Conservation (phyloP, 2,888 invertebrate genomes). For the Ectropis crepuscularia region DNA sequence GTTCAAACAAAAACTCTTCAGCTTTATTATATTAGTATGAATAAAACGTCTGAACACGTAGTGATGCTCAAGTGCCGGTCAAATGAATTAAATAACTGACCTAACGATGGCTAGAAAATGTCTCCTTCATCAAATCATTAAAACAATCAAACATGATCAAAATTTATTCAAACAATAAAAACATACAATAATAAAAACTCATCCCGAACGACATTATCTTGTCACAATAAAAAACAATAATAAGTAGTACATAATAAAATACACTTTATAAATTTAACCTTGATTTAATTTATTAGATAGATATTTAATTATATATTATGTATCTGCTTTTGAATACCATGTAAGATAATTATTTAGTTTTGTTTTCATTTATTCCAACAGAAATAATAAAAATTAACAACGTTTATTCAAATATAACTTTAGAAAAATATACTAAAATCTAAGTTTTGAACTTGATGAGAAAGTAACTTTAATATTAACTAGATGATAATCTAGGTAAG, state of each 20-base stretch:
- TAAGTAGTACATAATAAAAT: no score
- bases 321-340: no score
- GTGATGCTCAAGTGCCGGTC: no score
- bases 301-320: no score
- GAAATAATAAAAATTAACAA: not conserved
- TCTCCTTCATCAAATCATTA: not conserved
- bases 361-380: not conserved
- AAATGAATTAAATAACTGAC: no score
- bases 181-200: slow-evolving; percentile 6
- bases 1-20: no score
- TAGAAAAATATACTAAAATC: slow-evolving; percentile 65
- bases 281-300: no score
- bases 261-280: no score
- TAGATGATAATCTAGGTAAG: not conserved
- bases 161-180: slow-evolving; percentile 22
- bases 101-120: no score
- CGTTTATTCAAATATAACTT: slow-evolving; percentile 48
- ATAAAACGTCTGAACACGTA: no score
- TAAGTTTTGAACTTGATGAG: slow-evolving; percentile 40
- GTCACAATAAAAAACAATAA: no score
- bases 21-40: no score
- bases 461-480: not conserved
- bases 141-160: slow-evolving; percentile 2
- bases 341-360: not conserved
- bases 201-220: not conserved